Base-by-base conservation (phyloP, 2,113 vertebrate species). In the Mesocricetus auratus region DNA sequence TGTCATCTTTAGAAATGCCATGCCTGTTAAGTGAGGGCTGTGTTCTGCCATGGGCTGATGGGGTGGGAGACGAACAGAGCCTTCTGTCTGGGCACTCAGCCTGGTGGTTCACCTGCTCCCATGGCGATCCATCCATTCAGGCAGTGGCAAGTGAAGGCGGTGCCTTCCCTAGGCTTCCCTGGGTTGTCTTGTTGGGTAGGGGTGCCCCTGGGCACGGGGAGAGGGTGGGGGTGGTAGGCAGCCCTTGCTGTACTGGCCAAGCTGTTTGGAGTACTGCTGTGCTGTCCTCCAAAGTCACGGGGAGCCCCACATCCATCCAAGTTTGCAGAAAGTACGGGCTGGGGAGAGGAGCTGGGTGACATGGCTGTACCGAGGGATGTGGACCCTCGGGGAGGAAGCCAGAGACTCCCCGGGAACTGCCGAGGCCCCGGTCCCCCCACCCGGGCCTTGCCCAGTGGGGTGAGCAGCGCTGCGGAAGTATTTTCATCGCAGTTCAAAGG, bases 1-100 rank as follows among this genome's bases (percentile, higher is more conserved):
- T 53, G 69, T 94, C 93, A 78, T 90, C 64, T 88, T 88, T 39
- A 39, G 81, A 90, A 77, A 93, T 66, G 82, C 95, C 89, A 79
- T 47, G 24, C 42, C 62, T 36, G 24, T n/a, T 16, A 31, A 36
- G 81, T 21, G 42, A 29, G 16, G 68, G 3, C 24, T 74, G 45
- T 12, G 77, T 66, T 74, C 75, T 0, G 3, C 75, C 2, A 3
- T 0, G 0, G 68, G 86, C 85, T 17, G 15, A 6, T 1, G n/a
- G 86, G 29, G 13, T 36, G 2, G 33, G 13, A 58, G 81, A 39
- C 12, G 73, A 45, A 71, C 24, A 39, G 29, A 36, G n/a, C 31
- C 39, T 45, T 13, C 53, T 85, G 81, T 85, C 58, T 45, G 12
- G 10, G 62, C 2, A 4, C 74, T 0, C 8, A 68, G 64, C 69